A percentile compares a stretch with the other conserved stretches of the same genome.
These are phyloP conservation scores for Gobius niger DNA, from an alignment of 2,113 vertebrate species.

Conservation along the genomic window DNA sequence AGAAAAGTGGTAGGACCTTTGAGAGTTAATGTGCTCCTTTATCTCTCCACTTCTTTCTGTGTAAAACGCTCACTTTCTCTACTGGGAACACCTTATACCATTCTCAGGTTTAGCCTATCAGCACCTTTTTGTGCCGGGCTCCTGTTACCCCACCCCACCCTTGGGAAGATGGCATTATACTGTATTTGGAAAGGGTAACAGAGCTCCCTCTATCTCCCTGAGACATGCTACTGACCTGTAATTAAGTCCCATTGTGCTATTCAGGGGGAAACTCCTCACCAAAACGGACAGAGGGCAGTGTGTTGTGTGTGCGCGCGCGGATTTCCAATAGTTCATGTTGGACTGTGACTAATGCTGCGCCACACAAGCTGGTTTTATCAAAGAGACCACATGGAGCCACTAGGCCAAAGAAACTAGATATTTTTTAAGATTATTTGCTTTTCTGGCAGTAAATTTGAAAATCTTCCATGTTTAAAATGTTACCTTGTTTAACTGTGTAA, in stretches of 20 bases:
- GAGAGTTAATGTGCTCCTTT: slow-evolving; percentile 58
- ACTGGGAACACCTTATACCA: slow-evolving; percentile 62
- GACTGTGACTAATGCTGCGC: slow-evolving; percentile 63
- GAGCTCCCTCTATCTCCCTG: slow-evolving; percentile 72
- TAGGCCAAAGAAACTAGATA: neutral
- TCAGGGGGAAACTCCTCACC: slow-evolving; percentile 62
- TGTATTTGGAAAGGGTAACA: slow-evolving; percentile 74
- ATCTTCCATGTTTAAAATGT: neutral
- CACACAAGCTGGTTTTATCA: slow-evolving; percentile 67
- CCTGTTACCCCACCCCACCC: slow-evolving; percentile 70
- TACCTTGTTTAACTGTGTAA: too few species aligned
- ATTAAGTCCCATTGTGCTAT: slow-evolving; percentile 73
- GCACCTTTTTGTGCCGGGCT: slow-evolving; percentile 73
- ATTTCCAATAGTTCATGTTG: slow-evolving; percentile 61
- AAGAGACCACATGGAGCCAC: slow-evolving; percentile 58
- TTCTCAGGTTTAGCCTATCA: slow-evolving; percentile 68
- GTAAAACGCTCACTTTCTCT: slow-evolving; percentile 62
- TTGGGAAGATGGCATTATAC: slow-evolving; percentile 75
- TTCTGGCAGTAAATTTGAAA: neutral
- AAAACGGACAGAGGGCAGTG: slow-evolving; percentile 67
- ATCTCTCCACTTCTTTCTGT: slow-evolving; percentile 53
- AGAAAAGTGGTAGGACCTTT: slow-evolving; percentile 43
- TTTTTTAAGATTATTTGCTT: neutral
- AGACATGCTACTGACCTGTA: slow-evolving; percentile 76
- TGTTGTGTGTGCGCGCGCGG: slow-evolving; percentile 69